Evolutionary conservation across 2,113 vertebrate genomes (phyloP), one percentile per base, ranked within the genome.

Genomic region (Apaloderma vittatum): DNA sequence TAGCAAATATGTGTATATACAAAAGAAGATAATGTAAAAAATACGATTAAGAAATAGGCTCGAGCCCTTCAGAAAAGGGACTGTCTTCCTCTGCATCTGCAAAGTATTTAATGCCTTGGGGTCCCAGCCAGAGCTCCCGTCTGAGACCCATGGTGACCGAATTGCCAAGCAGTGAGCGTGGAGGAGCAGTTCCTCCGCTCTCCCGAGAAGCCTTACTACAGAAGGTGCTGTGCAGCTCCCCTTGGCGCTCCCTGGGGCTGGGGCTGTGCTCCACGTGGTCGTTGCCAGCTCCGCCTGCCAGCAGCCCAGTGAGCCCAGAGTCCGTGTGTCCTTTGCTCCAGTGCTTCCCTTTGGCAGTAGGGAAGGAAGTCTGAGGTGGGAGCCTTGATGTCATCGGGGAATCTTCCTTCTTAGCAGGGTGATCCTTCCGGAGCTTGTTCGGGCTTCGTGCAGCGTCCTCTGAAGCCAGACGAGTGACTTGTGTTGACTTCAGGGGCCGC

Each of bases 1-100:
- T 97, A 97, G 97, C 91, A 95, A 94, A 89, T 94, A 87, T 14
- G 23, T 97, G 54, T 96, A 93, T 88, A 90, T 92, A 96, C 88
- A 94, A 93, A 40, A 94, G 80, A 79, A 95, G 68, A 75, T 86
- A 58, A 88, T 90, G 82, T 80, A 63, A 78, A 91, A 80, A 81
- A 59, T 40, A 80, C 3, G 19, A 74, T 83, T 94, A 62, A 59
- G 54, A 91, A 91, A 74, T 55, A 97, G 79, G 51, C 75, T 79
- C 1, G 14, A 84, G 52, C 80, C 90, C 89, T 94, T 88, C 77
- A 86, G 75, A 73, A 84, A 68, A 78, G 90, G 67, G 75, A 83
- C 82, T 0, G 1, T 90, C 90, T 94, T 97, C 88, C 86, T 94
- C 52, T 85, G 21, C 85, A 73, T 95, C 90, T 91, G 49, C 68